Evolutionary conservation across 2,113 vertebrate genomes (phyloP), one percentile per base, ranked within the genome.

Genomic region (Sterna hirundo): DNA sequence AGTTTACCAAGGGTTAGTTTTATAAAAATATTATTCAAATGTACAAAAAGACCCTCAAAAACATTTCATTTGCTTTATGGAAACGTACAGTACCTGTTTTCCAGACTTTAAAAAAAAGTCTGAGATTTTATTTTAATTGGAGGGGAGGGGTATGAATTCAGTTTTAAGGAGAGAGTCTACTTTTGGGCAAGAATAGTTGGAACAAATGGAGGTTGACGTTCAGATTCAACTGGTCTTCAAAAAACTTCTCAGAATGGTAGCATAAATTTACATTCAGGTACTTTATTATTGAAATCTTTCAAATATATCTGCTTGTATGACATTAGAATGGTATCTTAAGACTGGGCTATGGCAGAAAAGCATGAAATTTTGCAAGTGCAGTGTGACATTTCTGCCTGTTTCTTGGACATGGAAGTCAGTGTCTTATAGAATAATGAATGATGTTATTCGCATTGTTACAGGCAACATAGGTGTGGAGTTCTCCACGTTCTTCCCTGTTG

Each of bases 351-450:
- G 26, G 30, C 34, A 89, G 51, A 69, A 42, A 9, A 74, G 7
- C 14, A 15, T 47, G 3, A 64, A 25, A 18, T 21, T 58, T 71
- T 77, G 57, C 6, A 36, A 38, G 12, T 54, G 17, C 7, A 36
- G 8, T n/a, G 12, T 82, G 66, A 52, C 4, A 4, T 11, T 90
- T 71, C n/a, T 81, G 14, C 11, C 0, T 0, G 1, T 61, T 75
- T 51, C 9, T 57, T 85, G 69, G 47, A n/a, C 0, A 1, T 68
- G 60, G 18, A 94, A 66, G 18, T 61, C 16, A 47, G 34, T 42
- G 30, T 82, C 13, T 46, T 71, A 15, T 54, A 13, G 29, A 49
- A 34, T 61, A 42, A 52, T 27, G 4, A 83, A 17, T 15, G 34
- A 2, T n/a, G 4, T 40, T 70, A 25, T n/a, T 86, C 16, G n/a